Conservation (phyloP, 2,888 invertebrate genomes). For the Euspilapteryx auroguttella region DNA sequence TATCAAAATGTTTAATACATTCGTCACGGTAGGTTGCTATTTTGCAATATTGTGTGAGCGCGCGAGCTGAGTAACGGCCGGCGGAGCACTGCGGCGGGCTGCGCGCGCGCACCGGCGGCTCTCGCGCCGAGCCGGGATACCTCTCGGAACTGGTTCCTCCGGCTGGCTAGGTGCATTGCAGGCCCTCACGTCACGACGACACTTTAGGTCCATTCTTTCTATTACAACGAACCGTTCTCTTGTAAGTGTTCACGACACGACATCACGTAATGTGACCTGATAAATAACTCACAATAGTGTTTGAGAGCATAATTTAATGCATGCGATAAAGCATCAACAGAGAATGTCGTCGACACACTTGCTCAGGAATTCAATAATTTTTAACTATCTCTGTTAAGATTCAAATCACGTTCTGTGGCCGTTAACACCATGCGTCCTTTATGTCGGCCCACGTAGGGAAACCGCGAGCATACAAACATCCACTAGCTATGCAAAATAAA, state of each 20-base stretch:
- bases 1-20: too few relatives aligned
- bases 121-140: constrained; percentile 30
- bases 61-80: constrained; percentile 36
- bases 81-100: constrained; percentile 40
- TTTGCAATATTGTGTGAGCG: constrained; percentile 38
- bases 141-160: constrained; percentile 45
- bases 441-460: constrained; percentile 34
- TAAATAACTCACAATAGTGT: too few relatives aligned
- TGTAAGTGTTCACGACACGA: constrained; percentile 27
- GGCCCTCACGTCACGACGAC: constrained; percentile 23
- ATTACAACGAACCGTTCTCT: constrained; percentile 57
- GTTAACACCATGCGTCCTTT: constrained; percentile 26
- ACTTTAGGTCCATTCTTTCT: constrained; percentile 34
- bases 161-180: constrained; percentile 9
- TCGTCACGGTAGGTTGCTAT: too few relatives aligned
- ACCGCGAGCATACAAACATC: too few relatives aligned
- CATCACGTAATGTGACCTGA: constrained; percentile 36
- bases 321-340: too few relatives aligned
- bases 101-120: constrained; percentile 21
- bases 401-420: constrained; percentile 25
- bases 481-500: too few relatives aligned
- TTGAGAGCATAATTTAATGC: too few relatives aligned
- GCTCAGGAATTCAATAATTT: too few relatives aligned
- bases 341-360: too few relatives aligned
- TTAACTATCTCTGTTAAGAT: too few relatives aligned